These are phyloP conservation scores for Oreotrochilus melanogaster DNA, from an alignment of 2,113 vertebrate genomes.

Conservation along the genomic window DNA sequence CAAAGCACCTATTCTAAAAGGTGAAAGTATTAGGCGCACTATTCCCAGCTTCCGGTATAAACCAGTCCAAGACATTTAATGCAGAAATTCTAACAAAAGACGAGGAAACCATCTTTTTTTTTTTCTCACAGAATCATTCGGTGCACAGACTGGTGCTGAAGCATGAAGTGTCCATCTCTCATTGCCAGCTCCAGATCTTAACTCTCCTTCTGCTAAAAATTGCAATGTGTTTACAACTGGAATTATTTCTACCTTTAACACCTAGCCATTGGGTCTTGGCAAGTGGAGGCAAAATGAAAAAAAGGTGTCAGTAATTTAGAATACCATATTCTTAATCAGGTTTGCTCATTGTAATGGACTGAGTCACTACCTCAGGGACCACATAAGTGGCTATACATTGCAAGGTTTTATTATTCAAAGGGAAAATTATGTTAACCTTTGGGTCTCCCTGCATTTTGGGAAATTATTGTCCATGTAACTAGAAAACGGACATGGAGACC, in stretches of 20 bases:
- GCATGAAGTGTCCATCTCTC: not conserved
- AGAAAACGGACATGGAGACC: slow-evolving; percentile 20
- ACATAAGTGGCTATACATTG: not conserved
- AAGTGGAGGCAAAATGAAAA: not conserved
- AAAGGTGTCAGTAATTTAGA: slow-evolving; percentile 5
- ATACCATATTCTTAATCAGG: not conserved
- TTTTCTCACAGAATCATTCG: not conserved
- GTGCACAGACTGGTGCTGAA: not conserved
- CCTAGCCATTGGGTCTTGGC: not conserved
- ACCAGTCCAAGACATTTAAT: not conserved
- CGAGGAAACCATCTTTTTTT: not conserved
- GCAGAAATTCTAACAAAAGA: not conserved
- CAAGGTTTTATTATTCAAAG: slow-evolving; percentile 12
- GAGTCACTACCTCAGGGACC: not conserved
- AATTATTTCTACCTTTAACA: not conserved
- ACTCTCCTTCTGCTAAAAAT: not conserved
- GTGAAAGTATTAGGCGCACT: not conserved
- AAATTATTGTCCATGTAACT: slow-evolving; percentile 52
- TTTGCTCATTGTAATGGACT: not conserved
- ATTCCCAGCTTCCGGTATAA: not conserved
- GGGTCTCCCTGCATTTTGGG: slow-evolving; percentile 11
- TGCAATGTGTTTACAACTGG: not conserved
- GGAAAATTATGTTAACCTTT: slow-evolving; percentile 49
- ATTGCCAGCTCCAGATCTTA: not conserved
- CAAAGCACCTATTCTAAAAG: not conserved